These are phyloP conservation scores for Halictus rubicundus DNA, from an alignment of 1,140 invertebrate species.

Conservation along the genomic window DNA sequence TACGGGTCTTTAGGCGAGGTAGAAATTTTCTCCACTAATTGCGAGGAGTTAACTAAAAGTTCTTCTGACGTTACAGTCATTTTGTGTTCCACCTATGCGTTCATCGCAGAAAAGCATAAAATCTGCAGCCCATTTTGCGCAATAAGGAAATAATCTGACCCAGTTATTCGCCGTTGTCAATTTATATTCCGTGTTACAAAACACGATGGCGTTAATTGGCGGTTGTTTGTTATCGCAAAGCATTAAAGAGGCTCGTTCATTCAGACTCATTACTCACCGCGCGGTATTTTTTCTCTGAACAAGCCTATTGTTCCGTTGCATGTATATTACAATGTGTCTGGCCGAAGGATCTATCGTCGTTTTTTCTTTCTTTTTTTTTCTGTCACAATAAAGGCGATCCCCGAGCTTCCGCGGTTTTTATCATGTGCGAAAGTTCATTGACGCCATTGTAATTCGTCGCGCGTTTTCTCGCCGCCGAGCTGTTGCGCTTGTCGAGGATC, in stretches of 20 bases:
- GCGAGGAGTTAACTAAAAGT: too few relatives aligned
- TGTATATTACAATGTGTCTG: background rate
- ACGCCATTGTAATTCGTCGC: background rate
- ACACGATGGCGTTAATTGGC: conserved; percentile 11
- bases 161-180: background rate
- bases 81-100: too few relatives aligned
- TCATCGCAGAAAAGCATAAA: too few relatives aligned
- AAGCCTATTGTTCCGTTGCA: conserved; percentile 2
- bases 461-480: background rate
- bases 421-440: conserved; percentile 29
- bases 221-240: background rate
- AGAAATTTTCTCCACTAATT: too few relatives aligned
- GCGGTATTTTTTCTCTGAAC: background rate
- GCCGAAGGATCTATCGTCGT: background rate
- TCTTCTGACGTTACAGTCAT: too few relatives aligned
- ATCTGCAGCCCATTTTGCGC: background rate
- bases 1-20: too few relatives aligned
- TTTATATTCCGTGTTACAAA: conserved; percentile 4
- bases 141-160: background rate
- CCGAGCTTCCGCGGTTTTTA: background rate
- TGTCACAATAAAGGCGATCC: background rate
- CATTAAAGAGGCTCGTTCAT: background rate
- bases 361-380: too few relatives aligned
- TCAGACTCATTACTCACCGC: background rate
- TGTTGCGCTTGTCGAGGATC: background rate